Conservation (phyloP, 2,888 invertebrate species). For the Apodemia duryi region DNA sequence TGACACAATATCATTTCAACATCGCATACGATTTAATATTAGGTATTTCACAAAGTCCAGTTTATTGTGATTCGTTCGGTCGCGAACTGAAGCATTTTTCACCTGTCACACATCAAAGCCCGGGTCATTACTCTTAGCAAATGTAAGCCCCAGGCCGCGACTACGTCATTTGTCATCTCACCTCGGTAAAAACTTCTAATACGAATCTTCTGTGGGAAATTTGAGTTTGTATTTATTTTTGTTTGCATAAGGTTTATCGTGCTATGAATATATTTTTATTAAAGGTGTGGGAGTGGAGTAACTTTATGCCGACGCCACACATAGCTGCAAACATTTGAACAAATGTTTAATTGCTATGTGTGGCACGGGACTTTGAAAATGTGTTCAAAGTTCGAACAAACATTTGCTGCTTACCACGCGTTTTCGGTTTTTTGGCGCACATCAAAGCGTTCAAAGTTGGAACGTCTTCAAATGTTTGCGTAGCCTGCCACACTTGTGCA, state of each 20-base stretch:
- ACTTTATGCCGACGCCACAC: background rate
- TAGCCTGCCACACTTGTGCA: too few species aligned
- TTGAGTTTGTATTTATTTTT: slow-evolving; percentile 14
- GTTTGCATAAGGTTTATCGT: slow-evolving; percentile 8
- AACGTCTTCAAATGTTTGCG: too few species aligned
- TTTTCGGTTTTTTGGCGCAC: too few species aligned
- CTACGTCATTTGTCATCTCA: slow-evolving; percentile 47
- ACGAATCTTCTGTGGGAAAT: slow-evolving; percentile 13
- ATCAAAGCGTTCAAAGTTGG: too few species aligned
- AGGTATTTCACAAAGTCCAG: slow-evolving; percentile 14
- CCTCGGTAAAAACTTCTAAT: slow-evolving; percentile 42
- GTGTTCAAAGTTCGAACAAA: too few species aligned
- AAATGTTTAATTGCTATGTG: too few species aligned
- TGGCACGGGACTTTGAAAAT: too few species aligned
- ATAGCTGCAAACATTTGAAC: too few species aligned
- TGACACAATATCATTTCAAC: too few species aligned
- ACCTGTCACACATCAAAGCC: slow-evolving; percentile 47
- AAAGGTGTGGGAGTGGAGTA: background rate
- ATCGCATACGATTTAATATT: background rate
- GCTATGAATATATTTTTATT: slow-evolving; percentile 3
- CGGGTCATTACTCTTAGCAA: slow-evolving; percentile 47
- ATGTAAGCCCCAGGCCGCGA: slow-evolving; percentile 41
- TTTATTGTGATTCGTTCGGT: slow-evolving; percentile 16
- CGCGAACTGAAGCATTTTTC: slow-evolving; percentile 39
- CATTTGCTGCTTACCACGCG: too few species aligned